A percentile compares a stretch with the other conserved stretches of the same genome.
Conservation (phyloP, 2,888 invertebrate species). For the Troilus luridus region DNA sequence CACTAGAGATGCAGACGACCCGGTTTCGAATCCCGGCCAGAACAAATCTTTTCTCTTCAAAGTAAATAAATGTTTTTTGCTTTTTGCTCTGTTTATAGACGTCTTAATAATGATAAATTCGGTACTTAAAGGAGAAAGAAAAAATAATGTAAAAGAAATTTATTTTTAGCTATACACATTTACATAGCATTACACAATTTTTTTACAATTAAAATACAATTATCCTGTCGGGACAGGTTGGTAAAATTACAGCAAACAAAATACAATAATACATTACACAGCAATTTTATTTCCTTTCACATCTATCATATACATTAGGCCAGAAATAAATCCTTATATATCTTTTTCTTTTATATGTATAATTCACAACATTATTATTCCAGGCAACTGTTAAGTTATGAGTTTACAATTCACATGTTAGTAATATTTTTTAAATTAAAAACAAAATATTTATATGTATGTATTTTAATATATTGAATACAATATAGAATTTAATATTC, state of each 20-base stretch:
- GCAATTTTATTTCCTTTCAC: conserved; percentile 30
- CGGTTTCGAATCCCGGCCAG: too few relatives aligned
- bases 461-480: conserved; percentile 9
- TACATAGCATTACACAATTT: conserved; percentile 52
- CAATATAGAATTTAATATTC: not conserved
- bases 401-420: conserved; percentile 21
- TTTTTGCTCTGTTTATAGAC: too few relatives aligned
- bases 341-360: not conserved
- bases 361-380: not conserved
- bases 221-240: not conserved
- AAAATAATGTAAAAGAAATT: conserved; percentile 35
- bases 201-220: conserved; percentile 23
- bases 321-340: conserved; percentile 29
- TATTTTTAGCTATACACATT: conserved; percentile 56
- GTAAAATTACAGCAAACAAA: conserved; percentile 49
- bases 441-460: not conserved
- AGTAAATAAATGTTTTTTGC: too few relatives aligned
- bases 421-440: not conserved
- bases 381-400: conserved; percentile 1
- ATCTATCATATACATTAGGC: conserved; percentile 49
- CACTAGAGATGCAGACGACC: too few relatives aligned
- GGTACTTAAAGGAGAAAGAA: not conserved
- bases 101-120: too few relatives aligned
- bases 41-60: too few relatives aligned
- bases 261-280: not conserved